Conservation (phyloP, 2,797 vertebrate genomes). For the Jordanella pulchra region DNA sequence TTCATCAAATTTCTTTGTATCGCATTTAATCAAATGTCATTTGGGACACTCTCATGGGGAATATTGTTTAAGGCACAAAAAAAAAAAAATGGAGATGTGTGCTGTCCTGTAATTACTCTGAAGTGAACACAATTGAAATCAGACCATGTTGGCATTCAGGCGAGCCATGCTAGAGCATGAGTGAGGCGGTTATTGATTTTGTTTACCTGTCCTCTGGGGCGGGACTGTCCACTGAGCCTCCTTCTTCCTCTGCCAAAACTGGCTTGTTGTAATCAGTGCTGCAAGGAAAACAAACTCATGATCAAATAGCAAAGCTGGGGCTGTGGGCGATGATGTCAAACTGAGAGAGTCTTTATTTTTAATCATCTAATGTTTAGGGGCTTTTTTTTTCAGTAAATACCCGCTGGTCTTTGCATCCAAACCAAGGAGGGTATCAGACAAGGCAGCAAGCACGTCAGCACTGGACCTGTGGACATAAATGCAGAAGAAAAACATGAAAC, state of each 20-base stretch:
- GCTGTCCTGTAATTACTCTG: slow-evolving; percentile 34
- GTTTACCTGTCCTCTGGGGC: slow-evolving; percentile 50
- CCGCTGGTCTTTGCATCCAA: slow-evolving; percentile 61
- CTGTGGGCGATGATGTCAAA: slow-evolving; percentile 9
- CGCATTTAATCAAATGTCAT: slow-evolving; percentile 45
- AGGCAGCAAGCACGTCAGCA: slow-evolving; percentile 40
- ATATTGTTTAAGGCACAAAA: slow-evolving; percentile 24
- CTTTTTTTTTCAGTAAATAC: slow-evolving; percentile 45
- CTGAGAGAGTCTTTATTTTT: slow-evolving; percentile 8
- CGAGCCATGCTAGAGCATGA: slow-evolving; percentile 37
- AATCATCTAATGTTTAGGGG: slow-evolving; percentile 3
- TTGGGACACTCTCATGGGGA: slow-evolving; percentile 20
- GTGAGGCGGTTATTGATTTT: slow-evolving; percentile 55
- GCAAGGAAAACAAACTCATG: slow-evolving; percentile 29
- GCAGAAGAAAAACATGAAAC: slow-evolving; percentile 43
- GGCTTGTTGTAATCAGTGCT: slow-evolving; percentile 51
- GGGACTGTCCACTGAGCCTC: slow-evolving; percentile 15
- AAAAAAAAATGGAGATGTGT: slow-evolving; percentile 22
- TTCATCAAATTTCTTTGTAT: slow-evolving; percentile 22
- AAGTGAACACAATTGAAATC: slow-evolving; percentile 37
- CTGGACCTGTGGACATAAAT: slow-evolving; percentile 54
- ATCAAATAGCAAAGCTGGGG: slow-evolving; percentile 37
- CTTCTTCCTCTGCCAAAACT: slow-evolving; percentile 40
- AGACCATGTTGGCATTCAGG: slow-evolving; percentile 24
- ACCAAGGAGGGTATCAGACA: slow-evolving; percentile 64